Conservation (phyloP, 2,113 vertebrate species). For the Rhynchopsitta pachyrhyncha region DNA sequence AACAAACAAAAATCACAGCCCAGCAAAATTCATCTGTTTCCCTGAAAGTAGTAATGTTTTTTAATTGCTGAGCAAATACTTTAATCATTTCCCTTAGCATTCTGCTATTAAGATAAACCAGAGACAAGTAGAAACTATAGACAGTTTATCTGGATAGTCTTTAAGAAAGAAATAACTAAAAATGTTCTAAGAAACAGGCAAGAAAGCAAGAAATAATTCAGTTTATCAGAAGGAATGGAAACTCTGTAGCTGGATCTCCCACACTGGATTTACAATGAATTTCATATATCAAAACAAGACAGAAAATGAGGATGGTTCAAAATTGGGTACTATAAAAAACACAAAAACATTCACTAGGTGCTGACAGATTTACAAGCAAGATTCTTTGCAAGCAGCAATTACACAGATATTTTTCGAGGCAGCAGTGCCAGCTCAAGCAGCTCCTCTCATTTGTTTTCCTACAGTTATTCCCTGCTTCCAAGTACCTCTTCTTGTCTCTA, state of each 20-base stretch:
- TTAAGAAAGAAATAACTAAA: not conserved
- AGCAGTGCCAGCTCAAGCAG: not conserved
- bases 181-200: not conserved
- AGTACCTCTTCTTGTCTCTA: not conserved
- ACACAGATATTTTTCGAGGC: not conserved
- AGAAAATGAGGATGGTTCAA: not conserved
- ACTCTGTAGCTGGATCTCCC: not conserved
- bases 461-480: not conserved
- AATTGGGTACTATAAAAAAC: not conserved
- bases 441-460: not conserved
- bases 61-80: not conserved
- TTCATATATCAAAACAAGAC: not conserved
- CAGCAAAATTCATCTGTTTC: not conserved
- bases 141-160: not conserved
- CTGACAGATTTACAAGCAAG: conserved; percentile 28
- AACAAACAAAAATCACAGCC: not conserved
- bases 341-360: not conserved
- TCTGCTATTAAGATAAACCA: not conserved
- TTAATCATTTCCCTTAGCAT: not conserved
- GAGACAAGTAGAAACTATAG: not conserved
- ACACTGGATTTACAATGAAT: not conserved
- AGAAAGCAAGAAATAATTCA: not conserved
- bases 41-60: not conserved
- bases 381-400: not conserved
- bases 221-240: not conserved